Conservation (phyloP, 2,888 invertebrate species). For the Electrophaes corylata region DNA sequence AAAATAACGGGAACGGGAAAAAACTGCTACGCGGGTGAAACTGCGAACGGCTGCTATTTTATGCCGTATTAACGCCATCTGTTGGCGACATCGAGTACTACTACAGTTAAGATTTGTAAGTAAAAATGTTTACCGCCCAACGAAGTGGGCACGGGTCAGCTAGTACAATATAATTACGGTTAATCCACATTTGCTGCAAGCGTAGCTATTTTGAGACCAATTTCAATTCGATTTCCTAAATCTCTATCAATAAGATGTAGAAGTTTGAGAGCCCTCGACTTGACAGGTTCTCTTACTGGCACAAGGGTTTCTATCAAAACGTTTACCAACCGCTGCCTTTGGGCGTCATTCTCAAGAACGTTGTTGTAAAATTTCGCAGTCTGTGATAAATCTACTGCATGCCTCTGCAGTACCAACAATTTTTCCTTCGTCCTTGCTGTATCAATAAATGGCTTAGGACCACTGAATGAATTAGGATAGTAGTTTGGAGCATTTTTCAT, state of each 20-base stretch:
- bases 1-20: too few species aligned
- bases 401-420: slow-evolving; percentile 40
- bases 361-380: slow-evolving; percentile 88
- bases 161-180: neutral
- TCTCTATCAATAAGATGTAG: slow-evolving; percentile 13
- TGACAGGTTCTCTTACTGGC: slow-evolving; percentile 10
- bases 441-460: slow-evolving; percentile 51
- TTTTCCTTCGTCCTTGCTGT: slow-evolving; percentile 39
- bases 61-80: too few species aligned
- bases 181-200: slow-evolving; percentile 1
- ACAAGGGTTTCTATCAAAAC: neutral
- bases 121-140: too few species aligned
- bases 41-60: too few species aligned
- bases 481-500: slow-evolving; percentile 49
- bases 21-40: too few species aligned
- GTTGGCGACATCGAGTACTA: too few species aligned
- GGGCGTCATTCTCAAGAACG: slow-evolving; percentile 81
- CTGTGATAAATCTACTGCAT: slow-evolving; percentile 74
- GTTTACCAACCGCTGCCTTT: slow-evolving; percentile 23
- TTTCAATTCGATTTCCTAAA: slow-evolving; percentile 8
- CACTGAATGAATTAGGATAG: slow-evolving; percentile 53
- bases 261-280: slow-evolving; percentile 6
- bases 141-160: too few species aligned
- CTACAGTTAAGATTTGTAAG: too few species aligned
- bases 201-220: slow-evolving; percentile 8